phyloP scores from a whole-genome alignment of 2,113 vertebrate species.

The Menura novaehollandiae region DNA sequence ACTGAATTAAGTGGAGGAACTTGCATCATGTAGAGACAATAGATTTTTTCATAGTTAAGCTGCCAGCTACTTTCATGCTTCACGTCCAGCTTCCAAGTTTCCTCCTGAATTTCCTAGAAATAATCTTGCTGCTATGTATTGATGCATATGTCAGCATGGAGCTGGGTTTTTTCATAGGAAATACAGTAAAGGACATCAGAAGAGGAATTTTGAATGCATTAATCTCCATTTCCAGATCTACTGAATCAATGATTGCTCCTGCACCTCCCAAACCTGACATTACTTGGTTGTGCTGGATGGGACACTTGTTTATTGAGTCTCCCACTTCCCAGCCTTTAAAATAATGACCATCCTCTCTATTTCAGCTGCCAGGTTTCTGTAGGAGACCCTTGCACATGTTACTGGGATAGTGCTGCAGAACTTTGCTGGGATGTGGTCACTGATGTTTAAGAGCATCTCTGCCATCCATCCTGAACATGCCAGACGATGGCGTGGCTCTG shows the following conservation, averaged over 20 bases:
- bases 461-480: neutral
- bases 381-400: neutral
- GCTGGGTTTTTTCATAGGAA: neutral
- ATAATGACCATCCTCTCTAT: neutral
- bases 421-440: neutral
- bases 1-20: conserved; percentile 60
- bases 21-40: conserved; percentile 29
- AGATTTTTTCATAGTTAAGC: conserved; percentile 37
- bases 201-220: neutral
- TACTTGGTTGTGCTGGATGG: neutral
- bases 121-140: neutral
- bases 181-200: neutral
- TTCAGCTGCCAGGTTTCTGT: neutral
- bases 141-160: neutral
- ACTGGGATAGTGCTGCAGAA: neutral
- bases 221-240: neutral
- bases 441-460: neutral
- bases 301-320: neutral
- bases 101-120: neutral
- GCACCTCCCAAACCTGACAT: neutral
- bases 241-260: neutral
- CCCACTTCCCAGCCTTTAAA: neutral
- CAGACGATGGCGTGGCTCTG: neutral
- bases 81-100: neutral
- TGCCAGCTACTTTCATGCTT: neutral